A percentile compares a stretch with the other conserved stretches of the same genome.
Conservation (phyloP, 1,140 invertebrate genomes). For the Brachionus paranguensis region DNA sequence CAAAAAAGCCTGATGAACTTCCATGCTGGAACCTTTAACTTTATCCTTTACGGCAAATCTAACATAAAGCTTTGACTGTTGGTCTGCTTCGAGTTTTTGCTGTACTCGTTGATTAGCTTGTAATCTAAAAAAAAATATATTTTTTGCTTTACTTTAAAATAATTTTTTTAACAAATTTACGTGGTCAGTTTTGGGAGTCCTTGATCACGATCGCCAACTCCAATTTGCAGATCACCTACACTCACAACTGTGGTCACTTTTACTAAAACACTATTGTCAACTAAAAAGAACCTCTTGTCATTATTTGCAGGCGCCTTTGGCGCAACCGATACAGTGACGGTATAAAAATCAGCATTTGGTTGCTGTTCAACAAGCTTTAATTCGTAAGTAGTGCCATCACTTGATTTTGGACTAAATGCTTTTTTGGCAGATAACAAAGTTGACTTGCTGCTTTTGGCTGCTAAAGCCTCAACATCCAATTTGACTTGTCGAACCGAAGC, state of each 20-base stretch:
- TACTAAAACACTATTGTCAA: slow-evolving; percentile 39
- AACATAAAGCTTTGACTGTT: slow-evolving; percentile 77
- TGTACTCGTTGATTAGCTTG: slow-evolving; percentile 60
- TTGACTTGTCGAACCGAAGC: background rate
- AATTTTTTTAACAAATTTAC: background rate
- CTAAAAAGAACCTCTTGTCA: slow-evolving; percentile 18
- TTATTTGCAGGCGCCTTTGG: slow-evolving; percentile 14
- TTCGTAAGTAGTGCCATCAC: slow-evolving; percentile 35
- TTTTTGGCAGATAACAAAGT: slow-evolving; percentile 12
- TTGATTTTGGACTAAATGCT: slow-evolving; percentile 20
- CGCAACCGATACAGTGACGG: background rate
- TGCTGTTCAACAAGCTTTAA: slow-evolving; percentile 2
- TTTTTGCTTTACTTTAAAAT: background rate
- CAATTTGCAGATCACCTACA: slow-evolving; percentile 70
- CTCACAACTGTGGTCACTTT: slow-evolving; percentile 56
- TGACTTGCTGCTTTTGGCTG: slow-evolving; percentile 11
- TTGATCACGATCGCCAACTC: slow-evolving; percentile 75
- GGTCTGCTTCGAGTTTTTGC: slow-evolving; percentile 68
- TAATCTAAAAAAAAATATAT: slow-evolving; percentile 57
- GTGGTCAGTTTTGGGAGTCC: slow-evolving; percentile 56
- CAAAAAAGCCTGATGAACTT: slow-evolving; percentile 86
- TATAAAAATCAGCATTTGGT: slow-evolving; percentile 31
- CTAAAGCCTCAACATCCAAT: background rate
- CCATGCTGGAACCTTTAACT: slow-evolving; percentile 63
- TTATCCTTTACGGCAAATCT: slow-evolving; percentile 74